Evolutionary conservation across 2,888 invertebrate species (phyloP).

Genomic region (Quadriops clusia): DNA sequence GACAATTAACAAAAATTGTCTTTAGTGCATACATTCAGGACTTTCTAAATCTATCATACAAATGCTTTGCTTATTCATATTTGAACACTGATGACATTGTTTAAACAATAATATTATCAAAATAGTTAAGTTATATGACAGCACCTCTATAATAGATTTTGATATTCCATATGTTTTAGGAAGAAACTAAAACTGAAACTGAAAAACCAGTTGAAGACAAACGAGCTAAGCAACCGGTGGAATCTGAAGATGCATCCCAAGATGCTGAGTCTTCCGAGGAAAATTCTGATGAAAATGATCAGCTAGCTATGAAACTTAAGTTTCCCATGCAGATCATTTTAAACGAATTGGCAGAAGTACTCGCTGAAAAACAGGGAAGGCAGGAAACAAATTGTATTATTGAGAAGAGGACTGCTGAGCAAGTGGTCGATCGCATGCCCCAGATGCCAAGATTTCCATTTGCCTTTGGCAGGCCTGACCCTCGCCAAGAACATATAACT

Average conservation of each 20-base stretch:
- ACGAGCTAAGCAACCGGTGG: constrained; percentile 21
- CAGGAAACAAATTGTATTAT: constrained; percentile 86
- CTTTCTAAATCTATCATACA: too few relatives aligned
- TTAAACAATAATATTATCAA: too few relatives aligned
- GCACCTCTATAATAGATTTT: too few relatives aligned
- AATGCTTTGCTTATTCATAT: too few relatives aligned
- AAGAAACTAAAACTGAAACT: constrained; percentile 14
- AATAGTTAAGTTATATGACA: too few relatives aligned
- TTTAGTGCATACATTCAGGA: too few relatives aligned
- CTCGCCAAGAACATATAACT: constrained; percentile 58
- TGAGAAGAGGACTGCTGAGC: constrained; percentile 73
- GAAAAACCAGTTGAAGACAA: constrained; percentile 19
- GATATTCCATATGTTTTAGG: constrained; percentile 10
- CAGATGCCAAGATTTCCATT: constrained; percentile 52
- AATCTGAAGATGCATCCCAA: constrained; percentile 28
- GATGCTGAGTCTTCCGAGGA: constrained; percentile 43
- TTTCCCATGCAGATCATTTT: constrained; percentile 73
- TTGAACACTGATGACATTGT: too few relatives aligned
- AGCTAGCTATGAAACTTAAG: constrained; percentile 51
- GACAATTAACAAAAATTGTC: too few relatives aligned
- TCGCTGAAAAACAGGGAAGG: constrained; percentile 57
- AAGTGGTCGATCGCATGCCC: constrained; percentile 65
- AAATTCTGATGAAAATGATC: constrained; percentile 46
- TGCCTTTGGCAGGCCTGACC: constrained; percentile 57
- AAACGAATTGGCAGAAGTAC: constrained; percentile 67